These are phyloP conservation scores for Oophaga sylvatica DNA, from an alignment of 2,797 vertebrate genomes.

Conservation along the genomic window DNA sequence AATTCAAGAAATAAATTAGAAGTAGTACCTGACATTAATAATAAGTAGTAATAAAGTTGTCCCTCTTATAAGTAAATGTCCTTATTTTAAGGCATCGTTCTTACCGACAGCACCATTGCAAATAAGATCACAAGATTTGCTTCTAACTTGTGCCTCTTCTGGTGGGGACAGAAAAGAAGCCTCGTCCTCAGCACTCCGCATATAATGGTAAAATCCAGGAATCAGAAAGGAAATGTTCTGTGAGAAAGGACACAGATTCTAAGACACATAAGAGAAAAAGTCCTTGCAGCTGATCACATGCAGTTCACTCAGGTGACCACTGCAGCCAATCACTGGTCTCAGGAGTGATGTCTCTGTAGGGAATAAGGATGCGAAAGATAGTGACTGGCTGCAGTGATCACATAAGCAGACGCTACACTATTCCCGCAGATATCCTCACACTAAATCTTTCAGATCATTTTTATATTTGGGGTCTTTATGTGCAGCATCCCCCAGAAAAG, in stretches of 20 bases:
- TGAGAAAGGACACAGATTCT: constrained; percentile 2
- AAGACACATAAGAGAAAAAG: background rate
- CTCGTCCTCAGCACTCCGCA: constrained; percentile 68
- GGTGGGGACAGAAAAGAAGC: constrained; percentile 64
- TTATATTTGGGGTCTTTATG: too few species aligned
- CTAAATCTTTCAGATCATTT: background rate
- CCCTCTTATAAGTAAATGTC: background rate
- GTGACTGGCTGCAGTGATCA: background rate
- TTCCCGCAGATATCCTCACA: background rate
- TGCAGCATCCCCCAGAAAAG: too few species aligned
- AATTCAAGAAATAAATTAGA: too few species aligned
- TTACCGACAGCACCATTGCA: constrained; percentile 23
- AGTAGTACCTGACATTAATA: too few species aligned
- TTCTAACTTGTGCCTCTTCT: constrained; percentile 45
- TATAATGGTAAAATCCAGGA: constrained; percentile 87
- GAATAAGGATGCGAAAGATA: too few species aligned
- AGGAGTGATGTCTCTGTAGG: too few species aligned
- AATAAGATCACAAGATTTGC: constrained; percentile 27
- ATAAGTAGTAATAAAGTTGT: background rate
- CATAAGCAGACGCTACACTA: background rate
- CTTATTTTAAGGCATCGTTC: background rate
- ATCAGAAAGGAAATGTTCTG: constrained; percentile 90
- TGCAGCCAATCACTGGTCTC: too few species aligned
- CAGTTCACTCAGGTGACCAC: too few species aligned
- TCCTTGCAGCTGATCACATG: too few species aligned